Conservation (phyloP, 2,797 vertebrate species). For the Podarcis lilfordi region DNA sequence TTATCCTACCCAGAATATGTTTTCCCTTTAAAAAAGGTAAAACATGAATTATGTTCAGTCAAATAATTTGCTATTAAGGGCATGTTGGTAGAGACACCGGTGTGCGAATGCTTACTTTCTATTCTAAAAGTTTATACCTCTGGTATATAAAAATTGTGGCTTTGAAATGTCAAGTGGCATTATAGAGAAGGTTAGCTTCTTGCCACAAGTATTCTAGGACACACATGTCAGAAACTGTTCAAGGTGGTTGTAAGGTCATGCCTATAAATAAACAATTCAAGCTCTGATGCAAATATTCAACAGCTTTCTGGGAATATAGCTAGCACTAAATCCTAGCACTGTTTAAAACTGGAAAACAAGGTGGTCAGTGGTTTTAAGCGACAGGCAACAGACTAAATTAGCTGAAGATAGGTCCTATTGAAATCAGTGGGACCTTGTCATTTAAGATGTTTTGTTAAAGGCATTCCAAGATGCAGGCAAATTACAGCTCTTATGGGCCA, state of each 20-base stretch:
- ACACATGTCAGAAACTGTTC: conserved; percentile 56
- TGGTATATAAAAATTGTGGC: not conserved
- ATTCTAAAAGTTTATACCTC: accelerated
- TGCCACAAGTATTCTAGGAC: not conserved
- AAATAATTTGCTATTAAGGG: not conserved
- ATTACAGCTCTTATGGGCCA: too few species aligned
- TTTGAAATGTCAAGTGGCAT: not conserved
- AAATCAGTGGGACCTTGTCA: too few species aligned
- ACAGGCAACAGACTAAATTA: not conserved
- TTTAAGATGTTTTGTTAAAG: too few species aligned
- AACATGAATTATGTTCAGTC: too few species aligned
- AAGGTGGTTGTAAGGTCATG: conserved; percentile 51
- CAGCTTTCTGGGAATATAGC: not conserved
- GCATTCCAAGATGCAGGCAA: too few species aligned
- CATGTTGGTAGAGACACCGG: accelerated
- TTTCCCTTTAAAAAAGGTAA: too few species aligned
- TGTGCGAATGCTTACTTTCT: not conserved
- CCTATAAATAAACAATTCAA: conserved; percentile 64
- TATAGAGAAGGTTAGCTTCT: not conserved
- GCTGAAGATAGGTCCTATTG: too few species aligned
- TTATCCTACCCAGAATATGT: too few species aligned
- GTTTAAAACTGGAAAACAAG: not conserved
- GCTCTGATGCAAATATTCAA: not conserved
- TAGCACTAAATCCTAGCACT: not conserved
- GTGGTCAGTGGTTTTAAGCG: not conserved